Conservation (phyloP, 2,888 invertebrate species). For the Callyntrura sp. region DNA sequence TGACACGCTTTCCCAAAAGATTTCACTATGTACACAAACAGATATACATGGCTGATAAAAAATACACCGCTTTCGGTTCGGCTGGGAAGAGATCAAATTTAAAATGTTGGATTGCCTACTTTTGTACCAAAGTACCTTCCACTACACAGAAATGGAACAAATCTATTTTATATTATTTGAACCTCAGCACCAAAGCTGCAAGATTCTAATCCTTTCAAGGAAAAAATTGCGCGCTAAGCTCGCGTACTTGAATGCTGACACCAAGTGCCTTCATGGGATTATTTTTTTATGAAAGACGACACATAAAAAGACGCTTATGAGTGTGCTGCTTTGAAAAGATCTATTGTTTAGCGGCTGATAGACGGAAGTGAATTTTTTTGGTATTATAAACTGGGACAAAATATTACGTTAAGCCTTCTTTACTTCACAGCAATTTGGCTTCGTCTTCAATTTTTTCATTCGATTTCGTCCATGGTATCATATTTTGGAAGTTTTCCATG, state of each 20-base stretch:
- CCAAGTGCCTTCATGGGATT: too few species aligned
- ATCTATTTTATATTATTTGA: too few species aligned
- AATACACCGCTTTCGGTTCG: too few species aligned
- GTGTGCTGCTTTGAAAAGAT: not conserved
- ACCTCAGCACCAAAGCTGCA: too few species aligned
- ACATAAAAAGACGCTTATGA: constrained; percentile 10
- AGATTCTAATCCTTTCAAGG: too few species aligned
- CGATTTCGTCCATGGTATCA: constrained; percentile 47
- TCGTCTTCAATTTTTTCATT: constrained; percentile 51
- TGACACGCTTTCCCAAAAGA: constrained; percentile 24
- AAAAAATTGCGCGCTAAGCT: too few species aligned
- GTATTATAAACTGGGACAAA: constrained; percentile 49
- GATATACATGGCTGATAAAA: too few species aligned
- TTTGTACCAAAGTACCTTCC: too few species aligned
- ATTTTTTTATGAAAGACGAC: not conserved
- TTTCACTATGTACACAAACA: too few species aligned
- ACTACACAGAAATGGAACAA: too few species aligned
- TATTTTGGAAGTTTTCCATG: constrained; percentile 73
- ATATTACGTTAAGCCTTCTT: constrained; percentile 47
- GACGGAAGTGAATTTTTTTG: not conserved
- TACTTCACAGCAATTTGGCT: constrained; percentile 69
- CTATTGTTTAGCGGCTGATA: not conserved
- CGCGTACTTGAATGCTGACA: not conserved
- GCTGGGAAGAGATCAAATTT: too few species aligned
- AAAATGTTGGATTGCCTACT: too few species aligned